Percentiles rank a stretch among this genome's conserved stretches.
Conservation (phyloP, 2,113 vertebrate genomes). For the Phasianus colchicus region DNA sequence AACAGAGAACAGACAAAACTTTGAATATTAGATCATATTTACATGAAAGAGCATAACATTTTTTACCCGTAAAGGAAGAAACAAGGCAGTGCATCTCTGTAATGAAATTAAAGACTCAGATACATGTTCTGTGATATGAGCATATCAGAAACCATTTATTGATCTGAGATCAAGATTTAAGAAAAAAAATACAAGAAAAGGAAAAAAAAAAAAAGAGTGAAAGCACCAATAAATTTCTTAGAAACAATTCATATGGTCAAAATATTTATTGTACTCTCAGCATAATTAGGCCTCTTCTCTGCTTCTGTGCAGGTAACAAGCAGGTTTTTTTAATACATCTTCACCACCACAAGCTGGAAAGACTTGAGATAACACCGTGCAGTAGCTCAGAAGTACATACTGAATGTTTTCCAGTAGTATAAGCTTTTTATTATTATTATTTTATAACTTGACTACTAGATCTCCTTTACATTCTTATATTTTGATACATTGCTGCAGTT, state of each 20-base stretch:
- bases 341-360: background rate
- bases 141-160: background rate
- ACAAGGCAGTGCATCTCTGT: background rate
- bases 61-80: background rate
- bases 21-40: background rate
- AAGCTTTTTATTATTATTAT: background rate
- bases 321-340: background rate
- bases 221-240: background rate
- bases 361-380: background rate
- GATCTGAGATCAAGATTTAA: background rate
- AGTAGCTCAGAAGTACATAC: background rate
- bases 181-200: background rate
- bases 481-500: background rate
- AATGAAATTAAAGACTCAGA: background rate
- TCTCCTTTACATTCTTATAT: background rate
- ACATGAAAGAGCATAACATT: background rate
- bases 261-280: background rate
- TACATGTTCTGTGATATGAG: background rate
- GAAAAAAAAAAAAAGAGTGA: background rate
- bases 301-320: background rate
- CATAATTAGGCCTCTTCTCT: background rate
- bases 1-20: background rate
- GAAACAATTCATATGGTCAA: background rate
- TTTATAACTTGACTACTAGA: background rate
- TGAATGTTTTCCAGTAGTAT: background rate